phyloP scores from a whole-genome alignment of 2,888 invertebrate species.

The Yponomeuta cagnagella region DNA sequence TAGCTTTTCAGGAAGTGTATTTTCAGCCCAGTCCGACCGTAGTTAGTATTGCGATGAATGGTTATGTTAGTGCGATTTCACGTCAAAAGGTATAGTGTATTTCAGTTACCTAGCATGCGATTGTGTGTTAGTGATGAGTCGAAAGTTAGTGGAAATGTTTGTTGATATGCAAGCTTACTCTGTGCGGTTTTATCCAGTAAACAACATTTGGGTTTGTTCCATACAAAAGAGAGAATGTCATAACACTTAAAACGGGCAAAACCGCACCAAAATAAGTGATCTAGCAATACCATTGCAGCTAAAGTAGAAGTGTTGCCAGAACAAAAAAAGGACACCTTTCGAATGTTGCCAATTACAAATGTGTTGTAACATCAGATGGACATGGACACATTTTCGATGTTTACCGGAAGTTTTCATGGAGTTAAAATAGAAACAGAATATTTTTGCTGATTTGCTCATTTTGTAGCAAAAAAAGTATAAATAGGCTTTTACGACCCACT shows the following conservation, averaged over 20 bases:
- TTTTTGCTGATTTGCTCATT: not conserved
- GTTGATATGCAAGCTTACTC: constrained; percentile 18
- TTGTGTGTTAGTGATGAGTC: constrained; percentile 69
- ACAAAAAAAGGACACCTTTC: constrained; percentile 26
- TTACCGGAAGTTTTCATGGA: constrained; percentile 1
- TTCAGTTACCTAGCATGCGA: constrained; percentile 34
- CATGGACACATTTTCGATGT: constrained; percentile 22
- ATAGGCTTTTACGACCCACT: too few relatives aligned
- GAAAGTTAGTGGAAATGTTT: constrained; percentile 54
- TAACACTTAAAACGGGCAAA: too few relatives aligned
- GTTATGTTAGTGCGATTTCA: constrained; percentile 2
- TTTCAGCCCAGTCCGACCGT: constrained; percentile 39
- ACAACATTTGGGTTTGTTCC: too few relatives aligned
- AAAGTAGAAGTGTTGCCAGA: constrained; percentile 50
- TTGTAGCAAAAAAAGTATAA: too few relatives aligned
- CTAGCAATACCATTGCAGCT: not conserved
- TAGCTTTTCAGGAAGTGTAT: not conserved
- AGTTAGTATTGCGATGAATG: constrained; percentile 29
- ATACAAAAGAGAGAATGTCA: too few relatives aligned
- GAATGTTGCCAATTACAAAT: constrained; percentile 21
- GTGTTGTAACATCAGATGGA: constrained; percentile 38
- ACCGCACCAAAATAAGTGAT: constrained; percentile 3
- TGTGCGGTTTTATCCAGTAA: constrained; percentile 3
- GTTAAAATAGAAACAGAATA: not conserved
- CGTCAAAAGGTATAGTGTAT: constrained; percentile 8